Conservation (phyloP, 2,797 vertebrate genomes). For the Anguilla marmorata region DNA sequence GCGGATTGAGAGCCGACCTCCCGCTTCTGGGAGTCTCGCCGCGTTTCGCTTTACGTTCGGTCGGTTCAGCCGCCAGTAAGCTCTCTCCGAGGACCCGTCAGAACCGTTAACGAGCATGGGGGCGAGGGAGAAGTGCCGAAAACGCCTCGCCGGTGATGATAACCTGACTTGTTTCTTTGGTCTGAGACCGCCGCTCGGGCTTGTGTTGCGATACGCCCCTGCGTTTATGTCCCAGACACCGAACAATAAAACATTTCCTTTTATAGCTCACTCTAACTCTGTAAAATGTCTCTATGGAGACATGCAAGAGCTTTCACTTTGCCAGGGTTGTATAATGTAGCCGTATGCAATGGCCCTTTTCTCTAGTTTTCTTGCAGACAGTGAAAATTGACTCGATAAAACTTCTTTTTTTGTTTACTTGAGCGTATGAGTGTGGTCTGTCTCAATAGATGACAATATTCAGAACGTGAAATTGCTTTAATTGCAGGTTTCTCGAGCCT, state of each 20-base stretch:
- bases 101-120: not conserved
- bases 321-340: not conserved
- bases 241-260: conserved; percentile 57
- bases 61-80: not conserved
- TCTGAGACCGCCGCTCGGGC: conserved; percentile 31
- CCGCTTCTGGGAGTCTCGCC: not conserved
- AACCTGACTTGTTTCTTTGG: conserved; percentile 23
- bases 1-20: not conserved
- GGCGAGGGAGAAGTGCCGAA: not conserved
- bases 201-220: conserved; percentile 41
- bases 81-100: not conserved
- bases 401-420: not conserved
- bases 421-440: not conserved
- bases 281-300: conserved; percentile 40
- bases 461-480: not conserved
- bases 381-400: not conserved
- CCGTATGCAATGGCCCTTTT: not conserved
- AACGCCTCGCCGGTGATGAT: not conserved
- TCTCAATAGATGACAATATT: not conserved
- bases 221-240: conserved; percentile 46
- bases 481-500: not conserved
- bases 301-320: conserved; percentile 18
- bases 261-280: conserved; percentile 52
- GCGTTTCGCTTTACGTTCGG: not conserved
- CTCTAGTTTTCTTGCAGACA: not conserved